These are phyloP conservation scores for Hippocampus zosterae DNA, from an alignment of 2,113 vertebrate genomes.

Conservation along the genomic window DNA sequence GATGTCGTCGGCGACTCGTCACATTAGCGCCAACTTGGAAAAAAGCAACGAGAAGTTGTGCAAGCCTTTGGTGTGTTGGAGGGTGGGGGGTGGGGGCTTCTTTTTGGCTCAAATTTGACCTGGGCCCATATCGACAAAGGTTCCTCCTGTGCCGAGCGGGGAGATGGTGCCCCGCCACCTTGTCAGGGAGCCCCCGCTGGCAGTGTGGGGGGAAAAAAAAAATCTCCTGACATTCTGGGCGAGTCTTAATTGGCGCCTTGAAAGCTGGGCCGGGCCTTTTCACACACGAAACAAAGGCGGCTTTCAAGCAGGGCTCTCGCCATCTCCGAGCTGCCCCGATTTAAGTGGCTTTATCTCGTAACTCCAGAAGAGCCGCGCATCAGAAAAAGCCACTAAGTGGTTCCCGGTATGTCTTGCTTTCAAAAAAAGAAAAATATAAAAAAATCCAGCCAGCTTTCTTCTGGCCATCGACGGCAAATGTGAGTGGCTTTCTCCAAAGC, in stretches of 20 bases:
- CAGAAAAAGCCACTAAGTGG: slow-evolving; percentile 39
- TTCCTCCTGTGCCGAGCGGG: slow-evolving; percentile 26
- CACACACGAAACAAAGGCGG: slow-evolving; percentile 49
- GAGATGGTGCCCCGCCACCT: slow-evolving; percentile 64
- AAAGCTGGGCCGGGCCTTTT: slow-evolving; percentile 56
- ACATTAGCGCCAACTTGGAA: too few species aligned
- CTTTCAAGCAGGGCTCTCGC: background rate
- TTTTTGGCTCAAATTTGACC: background rate
- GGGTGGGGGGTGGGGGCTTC: too few species aligned
- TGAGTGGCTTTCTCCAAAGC: background rate
- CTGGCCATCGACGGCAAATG: too few species aligned
- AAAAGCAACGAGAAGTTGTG: too few species aligned
- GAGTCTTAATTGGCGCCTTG: slow-evolving; percentile 60
- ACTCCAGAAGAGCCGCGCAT: slow-evolving; percentile 51
- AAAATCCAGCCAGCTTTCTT: background rate
- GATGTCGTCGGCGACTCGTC: too few species aligned
- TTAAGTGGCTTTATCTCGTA: slow-evolving; percentile 64
- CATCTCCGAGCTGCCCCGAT: slow-evolving; percentile 47
- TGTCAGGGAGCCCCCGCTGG: slow-evolving; percentile 46
- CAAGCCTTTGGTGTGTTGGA: too few species aligned
- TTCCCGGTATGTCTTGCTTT: slow-evolving; percentile 10
- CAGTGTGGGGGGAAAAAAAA: slow-evolving; percentile 32
- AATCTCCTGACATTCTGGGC: slow-evolving; percentile 63
- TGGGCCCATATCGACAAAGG: background rate
- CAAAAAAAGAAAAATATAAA: background rate